Base-by-base conservation (phyloP, 2,797 vertebrate species). In the Cyclopterus lumpus region DNA sequence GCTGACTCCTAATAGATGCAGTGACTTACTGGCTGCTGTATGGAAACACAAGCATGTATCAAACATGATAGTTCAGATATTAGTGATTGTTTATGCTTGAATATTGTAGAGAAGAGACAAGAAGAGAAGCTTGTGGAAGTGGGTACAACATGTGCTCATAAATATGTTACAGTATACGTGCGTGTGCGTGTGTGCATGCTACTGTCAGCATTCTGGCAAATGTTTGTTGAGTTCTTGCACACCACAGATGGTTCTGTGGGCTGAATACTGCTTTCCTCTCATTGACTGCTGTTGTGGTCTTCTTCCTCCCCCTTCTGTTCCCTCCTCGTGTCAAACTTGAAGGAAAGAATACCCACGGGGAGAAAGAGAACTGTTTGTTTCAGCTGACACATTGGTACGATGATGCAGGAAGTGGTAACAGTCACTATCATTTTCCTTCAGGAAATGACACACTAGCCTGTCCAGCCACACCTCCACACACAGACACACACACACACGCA, bases 361-460 rank as follows among this genome's bases (percentile, higher is more conserved):
- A 9, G 46, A 22, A 20, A 11, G 48, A 49, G 49, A 51, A 24
- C 49, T 51, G n/a, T 51, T 24, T 22, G 9, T 49, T 49, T 49
- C 46, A 49, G 49, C 22, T 51, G 49, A 51, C n/a, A 51, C n/a
- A 51, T 22, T 24, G 48, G 22, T 51, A 51, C 22, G 49, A 51
- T 24, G 22, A 8, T 53, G 22, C 49, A 26, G 49, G 49, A 53
- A 53, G 49, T 26, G 49, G 49, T 53, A 53, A 53, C 49, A 26
- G 11, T 53, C 24, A 12, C 49, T 53, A 26, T 26, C 11, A 53
- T 26, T 26, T 53, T 53, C 49, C 49, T 53, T 53, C 49, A 53
- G 49, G 9, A 53, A 53, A 26, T 53, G 22, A 93, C 93, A 93
- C 84, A 59, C 34, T 83, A 36, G 58, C 63, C 69, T 61, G 34